Conservation (phyloP, 2,888 invertebrate genomes). For the Willowsia nigromaculata region DNA sequence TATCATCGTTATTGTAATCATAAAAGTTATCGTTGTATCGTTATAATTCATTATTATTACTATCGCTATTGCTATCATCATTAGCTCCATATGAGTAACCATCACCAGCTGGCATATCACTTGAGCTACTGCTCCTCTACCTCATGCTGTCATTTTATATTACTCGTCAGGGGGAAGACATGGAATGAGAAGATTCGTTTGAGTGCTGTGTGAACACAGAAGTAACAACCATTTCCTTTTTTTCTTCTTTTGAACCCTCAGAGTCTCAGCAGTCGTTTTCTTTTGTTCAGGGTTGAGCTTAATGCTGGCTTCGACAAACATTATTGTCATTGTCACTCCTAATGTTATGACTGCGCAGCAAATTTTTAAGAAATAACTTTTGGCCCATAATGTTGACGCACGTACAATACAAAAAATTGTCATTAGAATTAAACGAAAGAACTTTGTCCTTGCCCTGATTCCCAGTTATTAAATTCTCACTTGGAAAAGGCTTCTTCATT, state of each 20-base stretch:
- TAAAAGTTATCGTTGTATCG: slow-evolving; percentile 49
- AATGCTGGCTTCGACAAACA: neutral
- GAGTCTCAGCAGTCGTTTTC: neutral
- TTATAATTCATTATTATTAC: slow-evolving; percentile 50
- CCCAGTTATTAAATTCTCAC: neutral
- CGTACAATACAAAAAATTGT: too few relatives aligned
- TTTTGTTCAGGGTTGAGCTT: neutral
- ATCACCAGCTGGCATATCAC: neutral
- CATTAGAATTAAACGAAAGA: neutral
- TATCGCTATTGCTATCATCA: neutral
- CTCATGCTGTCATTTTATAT: slow-evolving; percentile 13
- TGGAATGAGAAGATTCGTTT: neutral
- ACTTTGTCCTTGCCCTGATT: neutral
- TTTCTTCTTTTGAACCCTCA: neutral
- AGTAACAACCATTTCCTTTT: neutral
- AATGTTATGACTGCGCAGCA: neutral
- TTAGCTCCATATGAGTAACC: slow-evolving; percentile 21
- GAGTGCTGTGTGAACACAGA: neutral
- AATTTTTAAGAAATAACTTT: neutral
- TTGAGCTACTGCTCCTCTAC: neutral
- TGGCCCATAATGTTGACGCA: neutral
- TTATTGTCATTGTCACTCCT: neutral
- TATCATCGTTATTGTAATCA: slow-evolving; percentile 28
- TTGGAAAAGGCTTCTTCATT: neutral
- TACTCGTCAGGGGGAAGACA: neutral